phyloP scores from a whole-genome alignment of 1,140 invertebrate genomes.

The Anagrus nilaparvatae region DNA sequence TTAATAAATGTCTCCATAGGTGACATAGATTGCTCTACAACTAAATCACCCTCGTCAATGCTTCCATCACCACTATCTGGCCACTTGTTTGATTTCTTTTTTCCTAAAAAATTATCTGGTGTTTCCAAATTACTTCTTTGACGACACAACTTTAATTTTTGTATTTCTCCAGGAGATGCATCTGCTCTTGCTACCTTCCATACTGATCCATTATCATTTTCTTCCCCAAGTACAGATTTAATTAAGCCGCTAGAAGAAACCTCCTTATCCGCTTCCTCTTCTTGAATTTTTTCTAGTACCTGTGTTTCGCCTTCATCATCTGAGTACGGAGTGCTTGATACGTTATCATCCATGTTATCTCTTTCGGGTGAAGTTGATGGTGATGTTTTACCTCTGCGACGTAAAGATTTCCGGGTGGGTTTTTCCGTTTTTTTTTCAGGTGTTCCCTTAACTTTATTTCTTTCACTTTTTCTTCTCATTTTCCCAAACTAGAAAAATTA shows the following conservation, averaged over 20 bases:
- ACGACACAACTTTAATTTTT: constrained; percentile 43
- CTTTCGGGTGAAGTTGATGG: constrained; percentile 35
- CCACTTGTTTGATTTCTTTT: constrained; percentile 38
- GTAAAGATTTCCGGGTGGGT: constrained; percentile 34
- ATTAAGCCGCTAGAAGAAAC: constrained; percentile 21
- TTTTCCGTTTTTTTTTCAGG: constrained; percentile 39
- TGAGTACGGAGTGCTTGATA: constrained; percentile 14
- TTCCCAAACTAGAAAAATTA: constrained; percentile 18
- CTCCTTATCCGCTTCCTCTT: constrained; percentile 15
- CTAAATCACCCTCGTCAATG: constrained; percentile 38
- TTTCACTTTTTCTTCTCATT: constrained; percentile 41
- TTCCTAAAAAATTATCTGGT: constrained; percentile 31
- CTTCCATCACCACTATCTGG: constrained; percentile 36
- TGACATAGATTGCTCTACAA: constrained; percentile 32
- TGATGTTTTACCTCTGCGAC: constrained; percentile 29
- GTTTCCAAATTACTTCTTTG: constrained; percentile 38
- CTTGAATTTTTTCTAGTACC: constrained; percentile 16
- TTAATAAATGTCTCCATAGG: constrained; percentile 24
- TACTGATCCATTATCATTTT: constrained; percentile 31
- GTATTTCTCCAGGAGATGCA: constrained; percentile 43
- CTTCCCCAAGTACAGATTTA: constrained; percentile 18
- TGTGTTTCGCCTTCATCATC: constrained; percentile 17
- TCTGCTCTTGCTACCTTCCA: constrained; percentile 47
- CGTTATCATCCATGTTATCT: constrained; percentile 20
- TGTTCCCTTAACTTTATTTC: constrained; percentile 39